Evolutionary conservation across 2,888 invertebrate genomes (phyloP).

Genomic region (Microctonus aethiopoides): DNA sequence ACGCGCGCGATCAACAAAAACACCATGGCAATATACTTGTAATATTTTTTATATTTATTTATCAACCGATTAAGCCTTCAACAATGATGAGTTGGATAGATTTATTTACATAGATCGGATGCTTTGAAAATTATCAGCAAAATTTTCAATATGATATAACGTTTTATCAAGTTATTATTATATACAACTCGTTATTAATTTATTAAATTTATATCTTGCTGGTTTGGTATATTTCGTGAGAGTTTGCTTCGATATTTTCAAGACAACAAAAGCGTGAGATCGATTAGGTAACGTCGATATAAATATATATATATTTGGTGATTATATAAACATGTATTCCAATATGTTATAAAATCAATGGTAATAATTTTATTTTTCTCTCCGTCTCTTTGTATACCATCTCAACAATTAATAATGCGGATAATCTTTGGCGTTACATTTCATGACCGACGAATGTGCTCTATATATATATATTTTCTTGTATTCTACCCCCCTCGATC

Average conservation of each 20-base stretch:
- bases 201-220: too few species aligned
- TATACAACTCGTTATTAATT: too few species aligned
- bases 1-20: constrained; percentile 23
- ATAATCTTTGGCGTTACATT: constrained; percentile 58
- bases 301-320: too few species aligned
- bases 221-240: too few species aligned
- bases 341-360: not conserved
- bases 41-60: too few species aligned
- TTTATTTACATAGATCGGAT: constrained; percentile 56
- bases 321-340: constrained; percentile 22
- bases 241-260: too few species aligned
- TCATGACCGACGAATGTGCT: constrained; percentile 50
- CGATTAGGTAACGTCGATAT: too few species aligned
- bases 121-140: too few species aligned
- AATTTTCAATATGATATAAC: too few species aligned
- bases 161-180: constrained; percentile 4
- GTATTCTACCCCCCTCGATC: constrained; percentile 43
- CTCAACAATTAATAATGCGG: constrained; percentile 59
- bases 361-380: not conserved
- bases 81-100: constrained; percentile 41
- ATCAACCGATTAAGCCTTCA: constrained; percentile 59
- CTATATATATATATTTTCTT: not conserved
- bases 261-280: too few species aligned
- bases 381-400: constrained; percentile 1
- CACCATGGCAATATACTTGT: constrained; percentile 45